phyloP scores from a whole-genome alignment of 2,888 invertebrate species.

The Tipula helvola region DNA sequence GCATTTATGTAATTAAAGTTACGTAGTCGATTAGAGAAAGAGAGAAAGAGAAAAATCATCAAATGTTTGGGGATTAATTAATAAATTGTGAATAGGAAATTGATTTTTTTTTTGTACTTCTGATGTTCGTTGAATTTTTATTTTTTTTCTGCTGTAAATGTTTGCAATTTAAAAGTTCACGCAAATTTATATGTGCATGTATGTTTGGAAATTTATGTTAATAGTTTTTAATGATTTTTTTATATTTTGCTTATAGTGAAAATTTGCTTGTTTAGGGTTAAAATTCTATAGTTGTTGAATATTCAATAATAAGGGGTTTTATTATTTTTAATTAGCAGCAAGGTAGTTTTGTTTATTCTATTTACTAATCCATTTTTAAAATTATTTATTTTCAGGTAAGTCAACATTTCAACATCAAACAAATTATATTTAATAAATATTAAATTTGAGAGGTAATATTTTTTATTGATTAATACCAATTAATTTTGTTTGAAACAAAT shows the following conservation, averaged over 20 bases:
- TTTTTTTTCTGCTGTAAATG: neutral
- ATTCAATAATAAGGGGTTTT: neutral
- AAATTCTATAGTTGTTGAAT: neutral
- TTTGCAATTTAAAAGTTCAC: neutral
- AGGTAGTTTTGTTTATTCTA: neutral
- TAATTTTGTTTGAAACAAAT: no score
- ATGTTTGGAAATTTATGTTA: neutral
- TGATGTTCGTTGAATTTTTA: neutral
- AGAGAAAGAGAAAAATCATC: neutral
- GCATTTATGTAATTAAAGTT: constrained; percentile 4
- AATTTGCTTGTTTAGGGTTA: neutral
- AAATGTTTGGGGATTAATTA: neutral
- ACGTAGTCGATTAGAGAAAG: neutral
- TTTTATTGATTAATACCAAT: neutral
- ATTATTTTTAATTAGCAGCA: neutral
- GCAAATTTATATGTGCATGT: neutral
- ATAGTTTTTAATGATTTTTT: neutral
- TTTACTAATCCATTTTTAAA: neutral
- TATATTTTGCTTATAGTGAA: neutral
- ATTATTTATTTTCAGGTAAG: neutral
- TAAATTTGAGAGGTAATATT: neutral
- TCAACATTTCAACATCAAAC: neutral
- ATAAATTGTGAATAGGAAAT: neutral
- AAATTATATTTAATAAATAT: neutral
- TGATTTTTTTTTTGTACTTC: neutral